A percentile compares a stretch with the other conserved stretches of the same genome.
phyloP scores from a whole-genome alignment of 1,140 invertebrate genomes.

The Hyles vespertilio region DNA sequence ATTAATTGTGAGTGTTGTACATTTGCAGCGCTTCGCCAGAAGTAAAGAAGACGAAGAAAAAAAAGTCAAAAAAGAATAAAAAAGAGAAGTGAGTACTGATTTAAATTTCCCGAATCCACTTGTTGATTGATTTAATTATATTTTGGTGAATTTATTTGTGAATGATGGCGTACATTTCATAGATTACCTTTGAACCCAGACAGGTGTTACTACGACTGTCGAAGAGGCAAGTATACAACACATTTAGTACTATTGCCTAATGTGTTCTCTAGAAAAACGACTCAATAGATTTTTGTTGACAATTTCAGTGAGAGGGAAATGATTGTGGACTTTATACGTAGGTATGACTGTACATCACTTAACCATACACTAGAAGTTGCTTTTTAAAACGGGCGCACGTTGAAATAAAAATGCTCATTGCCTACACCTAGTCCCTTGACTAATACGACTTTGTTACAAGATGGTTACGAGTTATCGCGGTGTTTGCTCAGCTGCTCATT shows the following conservation, averaged over 20 bases:
- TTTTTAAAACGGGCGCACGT: not conserved
- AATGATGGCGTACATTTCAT: constrained; percentile 32
- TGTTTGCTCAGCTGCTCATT: too few relatives aligned
- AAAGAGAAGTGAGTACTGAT: constrained; percentile 79
- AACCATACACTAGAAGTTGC: not conserved
- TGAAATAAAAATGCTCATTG: not conserved
- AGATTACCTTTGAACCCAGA: constrained; percentile 49
- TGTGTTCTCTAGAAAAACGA: too few relatives aligned
- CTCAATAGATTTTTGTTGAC: constrained; percentile 22
- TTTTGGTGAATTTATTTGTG: constrained; percentile 21
- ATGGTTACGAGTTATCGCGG: too few relatives aligned
- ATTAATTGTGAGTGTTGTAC: too few relatives aligned
- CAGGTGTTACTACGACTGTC: constrained; percentile 60
- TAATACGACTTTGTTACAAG: too few relatives aligned
- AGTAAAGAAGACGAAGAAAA: constrained; percentile 80
- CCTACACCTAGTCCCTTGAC: too few relatives aligned
- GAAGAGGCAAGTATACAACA: constrained; percentile 55
- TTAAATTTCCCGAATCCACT: constrained; percentile 18
- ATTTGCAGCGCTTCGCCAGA: constrained; percentile 78
- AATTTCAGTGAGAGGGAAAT: constrained; percentile 68
- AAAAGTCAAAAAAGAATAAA: constrained; percentile 82
- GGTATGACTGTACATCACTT: constrained; percentile 59
- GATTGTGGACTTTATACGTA: constrained; percentile 58
- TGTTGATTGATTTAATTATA: not conserved
- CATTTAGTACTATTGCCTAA: not conserved